Evolutionary conservation across 2,797 vertebrate genomes (phyloP), one percentile per base, ranked within the genome.

Genomic region (Taeniopygia guttata): DNA sequence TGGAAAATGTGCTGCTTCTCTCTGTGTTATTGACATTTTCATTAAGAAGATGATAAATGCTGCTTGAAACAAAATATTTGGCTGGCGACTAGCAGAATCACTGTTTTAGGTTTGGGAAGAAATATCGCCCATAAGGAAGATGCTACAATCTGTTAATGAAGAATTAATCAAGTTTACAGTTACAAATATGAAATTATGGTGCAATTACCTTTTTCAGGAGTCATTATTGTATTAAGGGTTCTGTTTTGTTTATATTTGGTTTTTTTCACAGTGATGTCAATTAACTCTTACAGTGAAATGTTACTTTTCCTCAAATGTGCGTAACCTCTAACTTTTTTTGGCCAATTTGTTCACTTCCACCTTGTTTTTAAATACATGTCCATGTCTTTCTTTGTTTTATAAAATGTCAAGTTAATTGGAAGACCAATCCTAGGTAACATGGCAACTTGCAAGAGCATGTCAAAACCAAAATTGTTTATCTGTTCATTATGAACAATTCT

Each of bases 11-110:
- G 7, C 79, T 68, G 10, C 45, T 92, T 84, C 59, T 94, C 11
- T 82, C 62, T 78, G n/a, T 58, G 38, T 62, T 94, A 93, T 76
- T 91, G 95, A 81, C 80, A 67, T 84, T 95, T 95, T 93, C 63
- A 88, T 81, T 85, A 86, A 77, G 25, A 84, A 89, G 73, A 72
- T 91, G 73, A 95, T 88, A 82, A 73, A 94, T 96, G 55, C 19
- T 91, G 10, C 64, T 93, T 93, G 56, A 93, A 92, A 86, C 27
- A 72, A 89, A 94, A 81, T 69, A 40, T 56, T 92, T 89, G 89
- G 64, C 68, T 83, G 89, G 89, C 80, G 48, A 81, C 22, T 45
- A 34, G 34, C 25, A 55, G 69, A 92, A 87, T 86, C 27, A 38
- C 16, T 84, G 27, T 8, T 93, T 86, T 63, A 66, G 66, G 32